phyloP scores from a whole-genome alignment of 2,888 invertebrate genomes.

The Lasius platythorax region DNA sequence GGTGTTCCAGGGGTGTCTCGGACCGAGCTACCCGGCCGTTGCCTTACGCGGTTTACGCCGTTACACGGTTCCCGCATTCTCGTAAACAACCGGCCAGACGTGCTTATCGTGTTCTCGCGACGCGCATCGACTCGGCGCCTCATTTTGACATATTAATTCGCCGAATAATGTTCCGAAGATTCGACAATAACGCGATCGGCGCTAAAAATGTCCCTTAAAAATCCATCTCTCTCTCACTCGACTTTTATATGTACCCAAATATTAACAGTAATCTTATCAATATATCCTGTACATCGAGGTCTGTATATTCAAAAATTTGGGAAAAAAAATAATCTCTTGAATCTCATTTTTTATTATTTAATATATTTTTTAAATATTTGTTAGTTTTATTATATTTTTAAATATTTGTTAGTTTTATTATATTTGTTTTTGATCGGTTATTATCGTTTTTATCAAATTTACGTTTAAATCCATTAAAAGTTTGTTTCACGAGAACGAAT shows the following conservation, averaged over 20 bases:
- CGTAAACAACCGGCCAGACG: slow-evolving; percentile 78
- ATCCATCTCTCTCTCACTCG: not conserved
- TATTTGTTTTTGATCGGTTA: not conserved
- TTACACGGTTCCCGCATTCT: slow-evolving; percentile 83
- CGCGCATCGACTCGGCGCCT: slow-evolving; percentile 56
- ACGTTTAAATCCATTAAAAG: not conserved
- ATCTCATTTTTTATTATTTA: not conserved
- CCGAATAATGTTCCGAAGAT: slow-evolving; percentile 27
- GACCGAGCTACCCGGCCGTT: slow-evolving; percentile 72
- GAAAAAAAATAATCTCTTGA: not conserved
- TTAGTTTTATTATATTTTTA: not conserved
- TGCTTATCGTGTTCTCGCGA: slow-evolving; percentile 73
- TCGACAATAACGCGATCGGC: slow-evolving; percentile 18
- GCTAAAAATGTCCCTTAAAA: not conserved
- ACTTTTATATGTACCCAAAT: not conserved
- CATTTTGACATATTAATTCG: slow-evolving; percentile 45
- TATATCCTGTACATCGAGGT: not conserved
- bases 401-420: not conserved
- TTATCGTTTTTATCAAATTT: not conserved
- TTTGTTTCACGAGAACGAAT: not conserved
- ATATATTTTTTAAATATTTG: too few relatives aligned
- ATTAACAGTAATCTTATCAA: not conserved
- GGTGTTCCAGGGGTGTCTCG: slow-evolving; percentile 76
- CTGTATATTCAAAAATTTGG: not conserved
- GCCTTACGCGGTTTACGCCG: slow-evolving; percentile 76